Evolutionary conservation across 2,888 invertebrate genomes (phyloP).

Genomic region (Hetaerina titia): DNA sequence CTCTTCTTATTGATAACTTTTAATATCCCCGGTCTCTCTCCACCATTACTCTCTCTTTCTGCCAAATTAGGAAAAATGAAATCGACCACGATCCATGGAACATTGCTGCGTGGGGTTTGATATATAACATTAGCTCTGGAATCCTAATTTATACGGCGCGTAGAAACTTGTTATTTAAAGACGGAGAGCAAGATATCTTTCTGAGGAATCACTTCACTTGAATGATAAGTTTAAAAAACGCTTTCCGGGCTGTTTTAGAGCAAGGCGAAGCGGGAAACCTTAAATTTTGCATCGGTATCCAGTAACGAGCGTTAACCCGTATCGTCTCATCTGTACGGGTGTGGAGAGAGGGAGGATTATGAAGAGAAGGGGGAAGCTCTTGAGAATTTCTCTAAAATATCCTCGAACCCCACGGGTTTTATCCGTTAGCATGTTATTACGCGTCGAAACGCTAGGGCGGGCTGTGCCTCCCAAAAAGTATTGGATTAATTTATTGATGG

Average conservation of each 20-base stretch:
- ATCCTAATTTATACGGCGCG: background rate
- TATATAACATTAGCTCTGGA: background rate
- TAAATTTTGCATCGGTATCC: background rate
- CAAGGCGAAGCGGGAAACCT: background rate
- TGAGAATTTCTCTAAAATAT: slow-evolving; percentile 32
- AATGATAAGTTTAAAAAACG: background rate
- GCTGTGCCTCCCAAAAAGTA: slow-evolving; percentile 58
- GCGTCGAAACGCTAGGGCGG: slow-evolving; percentile 51
- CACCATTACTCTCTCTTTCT: too few relatives aligned
- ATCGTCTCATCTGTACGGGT: background rate
- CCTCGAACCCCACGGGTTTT: slow-evolving; percentile 23
- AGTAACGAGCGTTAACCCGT: background rate
- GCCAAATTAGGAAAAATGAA: background rate
- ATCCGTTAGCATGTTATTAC: slow-evolving; percentile 56
- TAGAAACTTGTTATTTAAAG: background rate
- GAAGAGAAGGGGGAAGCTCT: background rate
- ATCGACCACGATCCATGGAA: background rate
- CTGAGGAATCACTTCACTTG: background rate
- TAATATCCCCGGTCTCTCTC: too few relatives aligned
- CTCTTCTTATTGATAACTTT: too few relatives aligned
- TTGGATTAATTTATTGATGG: slow-evolving; percentile 65
- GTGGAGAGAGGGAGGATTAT: background rate
- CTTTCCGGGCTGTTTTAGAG: background rate
- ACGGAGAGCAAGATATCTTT: background rate
- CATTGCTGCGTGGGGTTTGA: background rate